Evolutionary conservation across 2,797 vertebrate species (phyloP).

Genomic region (Cynodonichthys magdalenae): DNA sequence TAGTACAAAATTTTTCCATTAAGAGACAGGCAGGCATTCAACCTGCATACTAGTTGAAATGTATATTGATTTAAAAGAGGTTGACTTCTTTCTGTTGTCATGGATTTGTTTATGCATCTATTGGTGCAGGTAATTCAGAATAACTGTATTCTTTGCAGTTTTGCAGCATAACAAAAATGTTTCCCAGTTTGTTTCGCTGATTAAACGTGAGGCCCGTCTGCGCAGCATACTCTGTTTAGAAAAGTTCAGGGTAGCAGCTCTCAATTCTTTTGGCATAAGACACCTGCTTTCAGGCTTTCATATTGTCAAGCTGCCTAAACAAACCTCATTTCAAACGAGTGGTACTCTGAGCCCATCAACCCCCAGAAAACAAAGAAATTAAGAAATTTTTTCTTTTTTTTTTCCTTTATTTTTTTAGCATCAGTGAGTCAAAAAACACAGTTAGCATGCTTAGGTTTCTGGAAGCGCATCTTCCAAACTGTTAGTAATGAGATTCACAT

Average conservation of each 20-base stretch:
- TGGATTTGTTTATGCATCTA: background rate
- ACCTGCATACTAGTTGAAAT: background rate
- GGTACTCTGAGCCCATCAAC: background rate
- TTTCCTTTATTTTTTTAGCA: background rate
- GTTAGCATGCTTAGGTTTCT: background rate
- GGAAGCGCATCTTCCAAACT: background rate
- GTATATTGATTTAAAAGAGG: background rate
- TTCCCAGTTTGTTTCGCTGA: no score
- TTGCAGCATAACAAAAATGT: no score
- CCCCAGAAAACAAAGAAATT: background rate
- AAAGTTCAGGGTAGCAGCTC: slow-evolving; percentile 1
- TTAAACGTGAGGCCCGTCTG: background rate
- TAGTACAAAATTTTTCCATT: background rate
- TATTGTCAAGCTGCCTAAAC: background rate
- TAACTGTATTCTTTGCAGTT: no score
- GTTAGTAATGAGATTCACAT: background rate
- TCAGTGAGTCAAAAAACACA: background rate
- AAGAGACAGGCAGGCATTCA: no score
- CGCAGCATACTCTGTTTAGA: background rate
- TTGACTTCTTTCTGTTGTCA: background rate
- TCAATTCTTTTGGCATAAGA: background rate
- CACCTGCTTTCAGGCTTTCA: background rate
- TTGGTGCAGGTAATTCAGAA: background rate
- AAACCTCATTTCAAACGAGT: background rate
- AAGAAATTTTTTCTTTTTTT: background rate